Evolutionary conservation across 2,888 invertebrate genomes (phyloP).

Genomic region (Tanypteryx hageni): DNA sequence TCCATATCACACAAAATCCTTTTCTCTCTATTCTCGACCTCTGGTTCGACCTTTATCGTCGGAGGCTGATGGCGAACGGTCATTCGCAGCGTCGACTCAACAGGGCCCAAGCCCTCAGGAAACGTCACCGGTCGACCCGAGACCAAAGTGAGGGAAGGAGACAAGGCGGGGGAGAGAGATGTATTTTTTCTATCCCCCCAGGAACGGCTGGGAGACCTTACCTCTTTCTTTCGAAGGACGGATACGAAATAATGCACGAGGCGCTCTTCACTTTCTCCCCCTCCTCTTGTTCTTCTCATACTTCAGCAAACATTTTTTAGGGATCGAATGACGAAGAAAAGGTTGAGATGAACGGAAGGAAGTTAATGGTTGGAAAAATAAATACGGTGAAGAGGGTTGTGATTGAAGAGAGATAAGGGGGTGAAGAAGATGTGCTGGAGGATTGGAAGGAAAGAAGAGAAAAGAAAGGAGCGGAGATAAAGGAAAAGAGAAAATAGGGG

Average conservation of each 20-base stretch:
- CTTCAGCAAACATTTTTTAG: no score
- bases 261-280: neutral
- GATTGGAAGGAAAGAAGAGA: neutral
- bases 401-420: neutral
- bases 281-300: neutral
- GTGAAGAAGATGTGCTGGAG: neutral
- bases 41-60: conserved; percentile 19
- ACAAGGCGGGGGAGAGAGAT: neutral
- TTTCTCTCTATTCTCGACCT: neutral
- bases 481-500: conserved; percentile 16
- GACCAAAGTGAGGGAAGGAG: neutral
- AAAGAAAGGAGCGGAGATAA: conserved; percentile 7
- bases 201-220: neutral
- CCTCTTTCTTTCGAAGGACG: neutral
- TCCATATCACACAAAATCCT: neutral
- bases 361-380: no score
- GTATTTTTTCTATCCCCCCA: neutral
- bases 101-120: neutral
- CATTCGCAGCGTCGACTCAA: neutral
- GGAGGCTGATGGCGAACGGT: neutral
- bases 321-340: neutral
- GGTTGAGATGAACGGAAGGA: neutral
- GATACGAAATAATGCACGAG: neutral
- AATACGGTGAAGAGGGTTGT: neutral
- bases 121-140: neutral